Percentiles rank a stretch among this genome's conserved stretches.
Evolutionary conservation across 2,113 vertebrate genomes (phyloP).

Genomic region (Siphamia tubifer): DNA sequence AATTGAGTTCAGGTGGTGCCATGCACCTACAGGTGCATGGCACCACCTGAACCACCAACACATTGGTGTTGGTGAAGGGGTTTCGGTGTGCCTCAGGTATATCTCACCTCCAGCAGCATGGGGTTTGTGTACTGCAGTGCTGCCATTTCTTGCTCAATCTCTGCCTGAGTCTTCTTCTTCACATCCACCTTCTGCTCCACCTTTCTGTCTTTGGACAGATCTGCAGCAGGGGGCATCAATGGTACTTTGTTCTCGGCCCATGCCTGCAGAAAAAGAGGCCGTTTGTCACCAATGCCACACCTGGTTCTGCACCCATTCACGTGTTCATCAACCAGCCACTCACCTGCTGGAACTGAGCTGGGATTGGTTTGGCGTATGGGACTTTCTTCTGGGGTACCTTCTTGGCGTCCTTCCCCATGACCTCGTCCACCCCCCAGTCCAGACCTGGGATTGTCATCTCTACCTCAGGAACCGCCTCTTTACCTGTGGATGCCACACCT

Average conservation of each 20-base stretch:
- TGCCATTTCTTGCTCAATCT: constrained; percentile 98
- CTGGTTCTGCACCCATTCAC: too few species aligned
- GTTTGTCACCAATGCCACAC: too few species aligned
- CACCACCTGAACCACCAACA: too few species aligned
- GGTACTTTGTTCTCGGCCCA: constrained; percentile 99
- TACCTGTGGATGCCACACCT: too few species aligned
- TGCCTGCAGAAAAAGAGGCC: constrained; percentile 77
- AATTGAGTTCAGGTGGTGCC: too few species aligned
- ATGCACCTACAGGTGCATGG: too few species aligned
- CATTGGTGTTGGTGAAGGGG: too few species aligned
- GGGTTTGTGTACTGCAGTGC: constrained; percentile 96
- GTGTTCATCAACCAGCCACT: background rate
- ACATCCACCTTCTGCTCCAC: constrained; percentile 91
- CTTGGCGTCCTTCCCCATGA: constrained; percentile 97
- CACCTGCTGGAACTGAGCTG: constrained; percentile 97
- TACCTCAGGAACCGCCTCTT: constrained; percentile 87
- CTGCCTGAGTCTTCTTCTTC: constrained; percentile 94
- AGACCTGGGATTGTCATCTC: constrained; percentile 98
- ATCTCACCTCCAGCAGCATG: constrained; percentile 88
- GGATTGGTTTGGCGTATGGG: constrained; percentile 97
- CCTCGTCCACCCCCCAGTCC: constrained; percentile 98
- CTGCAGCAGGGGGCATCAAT: constrained; percentile 82
- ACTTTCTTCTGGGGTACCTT: constrained; percentile 98
- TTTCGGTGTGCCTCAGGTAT: too few species aligned
- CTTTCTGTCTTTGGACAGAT: constrained; percentile 88